Percentiles rank a stretch among this genome's conserved stretches.
phyloP scores from a whole-genome alignment of 2,113 vertebrate genomes.

The Recurvirostra avosetta region DNA sequence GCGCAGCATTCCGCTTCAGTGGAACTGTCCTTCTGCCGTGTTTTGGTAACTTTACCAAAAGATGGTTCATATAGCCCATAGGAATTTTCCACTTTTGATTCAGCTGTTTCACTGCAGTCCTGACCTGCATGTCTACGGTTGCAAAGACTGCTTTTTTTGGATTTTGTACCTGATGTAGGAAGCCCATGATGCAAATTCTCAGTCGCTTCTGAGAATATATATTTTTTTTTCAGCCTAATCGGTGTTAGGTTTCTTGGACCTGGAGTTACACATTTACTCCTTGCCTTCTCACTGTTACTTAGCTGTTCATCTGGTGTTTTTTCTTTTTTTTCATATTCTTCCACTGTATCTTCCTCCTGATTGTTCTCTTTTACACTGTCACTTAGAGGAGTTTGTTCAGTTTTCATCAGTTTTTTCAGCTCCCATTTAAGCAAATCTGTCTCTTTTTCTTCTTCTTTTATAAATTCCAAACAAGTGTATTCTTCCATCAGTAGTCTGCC shows the following conservation, averaged over 20 bases:
- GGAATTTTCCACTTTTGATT: not conserved
- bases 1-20: not conserved
- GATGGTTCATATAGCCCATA: constrained; percentile 5
- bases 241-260: not conserved
- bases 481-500: not conserved
- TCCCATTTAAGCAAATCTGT: not conserved
- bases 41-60: not conserved
- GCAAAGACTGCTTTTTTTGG: not conserved
- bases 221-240: not conserved
- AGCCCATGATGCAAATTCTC: constrained; percentile 71
- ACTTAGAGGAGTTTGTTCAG: not conserved
- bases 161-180: not conserved
- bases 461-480: not conserved
- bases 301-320: not conserved
- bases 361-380: not conserved
- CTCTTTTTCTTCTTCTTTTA: not conserved
- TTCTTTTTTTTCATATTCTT: not conserved
- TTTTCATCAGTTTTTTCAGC: not conserved
- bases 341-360: not conserved
- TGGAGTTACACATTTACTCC: not conserved
- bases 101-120: not conserved
- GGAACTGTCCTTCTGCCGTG: not conserved
- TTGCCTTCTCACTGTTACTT: not conserved
- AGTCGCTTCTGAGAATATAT: constrained; percentile 41
- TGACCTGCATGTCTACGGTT: not conserved